These are phyloP conservation scores for Alectura lathami DNA, from an alignment of 2,113 vertebrate genomes.

Conservation along the genomic window DNA sequence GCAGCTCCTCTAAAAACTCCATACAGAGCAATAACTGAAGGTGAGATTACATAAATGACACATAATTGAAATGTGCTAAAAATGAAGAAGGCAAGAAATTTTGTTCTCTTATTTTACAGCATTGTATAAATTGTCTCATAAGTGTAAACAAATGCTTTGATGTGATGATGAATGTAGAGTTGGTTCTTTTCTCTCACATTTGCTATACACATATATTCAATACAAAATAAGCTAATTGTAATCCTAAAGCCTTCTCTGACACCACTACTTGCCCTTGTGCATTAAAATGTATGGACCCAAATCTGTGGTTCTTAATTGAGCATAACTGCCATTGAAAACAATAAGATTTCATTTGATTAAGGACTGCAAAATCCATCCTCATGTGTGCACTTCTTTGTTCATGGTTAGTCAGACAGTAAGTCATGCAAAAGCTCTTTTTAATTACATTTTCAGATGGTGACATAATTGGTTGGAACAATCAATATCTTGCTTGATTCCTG, in stretches of 20 bases:
- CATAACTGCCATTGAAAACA: conserved; percentile 51
- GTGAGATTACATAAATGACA: neutral
- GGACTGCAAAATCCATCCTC: conserved; percentile 1
- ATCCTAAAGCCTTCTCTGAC: neutral
- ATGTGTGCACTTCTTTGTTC: conserved; percentile 35
- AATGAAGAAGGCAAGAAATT: neutral
- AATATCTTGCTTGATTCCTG: conserved; percentile 27
- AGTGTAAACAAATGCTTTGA: neutral
- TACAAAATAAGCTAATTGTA: neutral
- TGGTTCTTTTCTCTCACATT: neutral
- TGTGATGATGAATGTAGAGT: neutral
- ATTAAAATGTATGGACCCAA: neutral
- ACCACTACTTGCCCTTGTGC: neutral
- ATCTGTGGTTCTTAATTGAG: conserved; percentile 41
- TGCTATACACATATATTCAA: neutral
- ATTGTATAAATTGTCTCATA: neutral
- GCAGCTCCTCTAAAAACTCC: neutral
- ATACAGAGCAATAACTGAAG: neutral
- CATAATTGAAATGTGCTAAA: neutral
- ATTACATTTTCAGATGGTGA: conserved; percentile 60
- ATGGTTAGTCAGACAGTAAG: conserved; percentile 56
- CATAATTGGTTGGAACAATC: conserved; percentile 42
- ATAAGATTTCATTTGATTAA: conserved; percentile 57
- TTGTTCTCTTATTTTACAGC: neutral
- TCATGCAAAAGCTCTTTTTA: conserved; percentile 59